Evolutionary conservation across 2,888 invertebrate species (phyloP), one percentile per base, ranked within the genome.

Genomic region (Hyles lineata): DNA sequence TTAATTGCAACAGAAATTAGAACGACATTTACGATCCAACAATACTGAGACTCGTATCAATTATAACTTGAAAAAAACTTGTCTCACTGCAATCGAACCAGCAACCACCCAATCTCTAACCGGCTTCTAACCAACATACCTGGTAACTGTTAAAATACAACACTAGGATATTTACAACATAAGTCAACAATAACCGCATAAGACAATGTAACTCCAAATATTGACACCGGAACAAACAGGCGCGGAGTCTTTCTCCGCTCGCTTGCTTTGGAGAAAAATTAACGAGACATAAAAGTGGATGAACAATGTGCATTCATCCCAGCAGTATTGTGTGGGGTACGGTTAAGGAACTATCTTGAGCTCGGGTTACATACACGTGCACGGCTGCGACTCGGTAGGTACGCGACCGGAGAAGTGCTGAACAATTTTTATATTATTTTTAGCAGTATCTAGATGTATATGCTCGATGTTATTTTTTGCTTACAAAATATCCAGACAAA

Each of bases 331-430:
- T 50, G 67, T 15, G 67, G 50, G 67, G 67, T 17, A 35, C n/a
- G 25, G 61, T 25, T 29, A 61, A 19, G 62, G 55, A 55, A 55
- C 19, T 55, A 67, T 23, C 50, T 62, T 32, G 43, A 58, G 61
- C 61, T 76, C 76, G 60, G 43, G 72, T 76, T 76, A 73, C 76
- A 19, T 72, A 72, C 76, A 76, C 76, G 76, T 76, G 76, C 73
- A 74, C 43, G 72, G 32, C 11, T 67, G 15, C 23, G 43, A 43
- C 62, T 63, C 35, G 43, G 23, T 15, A 67, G 50, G 50, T 67
- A 67, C 55, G 55, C 55, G 55, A 55, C 43, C 11, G 43, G 43
- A 19, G 55, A 17, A 6, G n/a, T 7, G 19, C 1, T n/a, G n/a
- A 3, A 43, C 1, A 2, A 19, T 11, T 23, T 21, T 23, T 43